A percentile compares a stretch with the other conserved stretches of the same genome.
Conservation (phyloP, 2,797 vertebrate genomes). For the Neosalanx taihuensis region DNA sequence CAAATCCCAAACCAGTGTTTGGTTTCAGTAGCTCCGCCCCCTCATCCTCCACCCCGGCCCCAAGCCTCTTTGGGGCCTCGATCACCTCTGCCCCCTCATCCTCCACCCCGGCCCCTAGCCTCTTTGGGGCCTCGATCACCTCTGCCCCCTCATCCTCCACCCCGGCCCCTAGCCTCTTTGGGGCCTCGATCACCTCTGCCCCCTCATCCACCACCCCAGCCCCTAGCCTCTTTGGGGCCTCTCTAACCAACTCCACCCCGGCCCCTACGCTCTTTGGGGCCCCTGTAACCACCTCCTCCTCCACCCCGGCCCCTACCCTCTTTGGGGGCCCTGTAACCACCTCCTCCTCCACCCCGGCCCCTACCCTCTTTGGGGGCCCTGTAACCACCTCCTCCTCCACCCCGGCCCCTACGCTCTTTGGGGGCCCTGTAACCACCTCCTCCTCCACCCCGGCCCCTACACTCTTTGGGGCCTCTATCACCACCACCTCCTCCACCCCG, state of each 20-base stretch:
- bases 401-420: slow-evolving; percentile 72
- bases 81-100: no score
- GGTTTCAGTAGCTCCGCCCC: slow-evolving; percentile 77
- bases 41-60: no score
- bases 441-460: no score
- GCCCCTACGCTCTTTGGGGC: slow-evolving; percentile 30
- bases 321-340: no score
- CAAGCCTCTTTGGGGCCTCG: no score
- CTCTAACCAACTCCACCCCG: no score
- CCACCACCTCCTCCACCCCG: slow-evolving; percentile 37
- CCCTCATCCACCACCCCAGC: slow-evolving; percentile 25
- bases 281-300: slow-evolving; percentile 36
- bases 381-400: slow-evolving; percentile 66
- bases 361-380: no score
- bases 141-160: slow-evolving; percentile 69
- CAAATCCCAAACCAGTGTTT: slow-evolving; percentile 74
- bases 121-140: slow-evolving; percentile 36
- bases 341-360: no score
- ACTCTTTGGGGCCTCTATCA: no score
- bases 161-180: slow-evolving; percentile 72
- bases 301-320: no score
- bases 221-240: no score
- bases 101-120: no score
- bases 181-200: slow-evolving; percentile 62
- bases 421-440: slow-evolving; percentile 56